Base-by-base conservation (phyloP, 2,797 vertebrate genomes). In the Pangasius krempfi region DNA sequence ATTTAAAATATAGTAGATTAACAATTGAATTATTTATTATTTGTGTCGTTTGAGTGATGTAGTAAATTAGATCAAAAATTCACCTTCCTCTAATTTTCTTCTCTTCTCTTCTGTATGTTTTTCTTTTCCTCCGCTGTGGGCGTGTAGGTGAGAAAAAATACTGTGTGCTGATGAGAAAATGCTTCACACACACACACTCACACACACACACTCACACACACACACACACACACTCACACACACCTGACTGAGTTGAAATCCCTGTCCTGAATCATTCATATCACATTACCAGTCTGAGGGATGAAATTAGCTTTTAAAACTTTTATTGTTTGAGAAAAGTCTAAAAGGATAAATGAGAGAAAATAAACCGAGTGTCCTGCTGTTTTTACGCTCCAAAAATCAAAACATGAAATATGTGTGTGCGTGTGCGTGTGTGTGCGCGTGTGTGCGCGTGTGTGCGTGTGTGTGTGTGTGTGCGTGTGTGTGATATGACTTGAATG, bases 301-400 rank as follows among this genome's bases (percentile, higher is more conserved):
- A 66, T 33, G 27, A 52, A 84, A 84, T 84, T 30, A 84, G 44
- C 52, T 84, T 84, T 84, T 30, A 66, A 84, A 30, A 84, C 16
- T 84, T 84, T 84, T 47, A 64, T 25, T 84, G 82, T 84, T 52
- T 50, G 27, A 33, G 73, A n/a, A n/a, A 86, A 82, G n/a, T 68
- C 62, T 66, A 54, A 84, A 50, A 66, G 82, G 40, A 84, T 84
- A 84, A 84, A 68, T 8, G 25, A 68, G 25, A 84, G 82, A 68
- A 84, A 66, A 64, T 83, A 83, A 81, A 66, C 37, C 0, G 6
- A 64, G 40, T 7, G 1, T 30, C 40, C 62, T 33, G 40, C 60
- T 14, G 56, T 62, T 60, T n/a, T 6, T 14, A 13, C 9, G 13
- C 79, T 60, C 30, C 76, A 79, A 7, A 52, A 54, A 79, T 30